phyloP scores from a whole-genome alignment of 2,888 invertebrate species.

The Melanophora roralis region DNA sequence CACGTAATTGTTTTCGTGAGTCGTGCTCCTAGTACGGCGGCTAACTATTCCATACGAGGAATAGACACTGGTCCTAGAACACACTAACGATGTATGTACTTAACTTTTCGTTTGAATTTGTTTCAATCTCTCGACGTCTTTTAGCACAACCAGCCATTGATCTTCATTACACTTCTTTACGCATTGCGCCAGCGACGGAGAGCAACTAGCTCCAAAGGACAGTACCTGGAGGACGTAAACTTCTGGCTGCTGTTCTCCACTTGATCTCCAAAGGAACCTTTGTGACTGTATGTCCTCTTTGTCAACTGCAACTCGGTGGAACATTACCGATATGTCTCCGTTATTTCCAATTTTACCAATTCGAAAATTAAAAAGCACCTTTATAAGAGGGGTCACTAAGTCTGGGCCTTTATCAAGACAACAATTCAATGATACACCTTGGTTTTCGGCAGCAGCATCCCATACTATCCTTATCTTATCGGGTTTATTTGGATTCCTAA shows the following conservation, averaged over 20 bases:
- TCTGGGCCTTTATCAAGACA: too few species aligned
- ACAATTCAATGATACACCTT: conserved; percentile 67
- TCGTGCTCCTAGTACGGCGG: conserved; percentile 35
- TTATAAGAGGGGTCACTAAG: conserved; percentile 67
- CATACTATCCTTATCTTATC: too few species aligned
- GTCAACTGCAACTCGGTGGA: conserved; percentile 64
- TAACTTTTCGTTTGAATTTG: too few species aligned
- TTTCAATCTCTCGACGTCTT: neutral
- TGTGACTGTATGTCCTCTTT: conserved; percentile 67
- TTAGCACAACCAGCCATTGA: conserved; percentile 27
- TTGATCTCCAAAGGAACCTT: conserved; percentile 68
- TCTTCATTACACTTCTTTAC: conserved; percentile 36
- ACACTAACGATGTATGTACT: too few species aligned
- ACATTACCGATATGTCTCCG: conserved; percentile 67
- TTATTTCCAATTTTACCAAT: conserved; percentile 68
- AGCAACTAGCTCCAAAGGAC: neutral
- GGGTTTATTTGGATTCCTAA: conserved; percentile 66
- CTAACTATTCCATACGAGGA: conserved; percentile 36
- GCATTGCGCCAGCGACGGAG: neutral
- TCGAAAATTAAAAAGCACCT: conserved; percentile 72
- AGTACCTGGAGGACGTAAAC: neutral
- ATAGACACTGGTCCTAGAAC: conserved; percentile 10
- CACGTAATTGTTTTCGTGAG: neutral
- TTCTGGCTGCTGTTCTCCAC: conserved; percentile 35
- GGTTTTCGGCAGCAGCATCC: conserved; percentile 65